Conservation (phyloP, 30 jellyfish, hydroid and myxozoan genomes). For the Cassiopea xamachana region DNA sequence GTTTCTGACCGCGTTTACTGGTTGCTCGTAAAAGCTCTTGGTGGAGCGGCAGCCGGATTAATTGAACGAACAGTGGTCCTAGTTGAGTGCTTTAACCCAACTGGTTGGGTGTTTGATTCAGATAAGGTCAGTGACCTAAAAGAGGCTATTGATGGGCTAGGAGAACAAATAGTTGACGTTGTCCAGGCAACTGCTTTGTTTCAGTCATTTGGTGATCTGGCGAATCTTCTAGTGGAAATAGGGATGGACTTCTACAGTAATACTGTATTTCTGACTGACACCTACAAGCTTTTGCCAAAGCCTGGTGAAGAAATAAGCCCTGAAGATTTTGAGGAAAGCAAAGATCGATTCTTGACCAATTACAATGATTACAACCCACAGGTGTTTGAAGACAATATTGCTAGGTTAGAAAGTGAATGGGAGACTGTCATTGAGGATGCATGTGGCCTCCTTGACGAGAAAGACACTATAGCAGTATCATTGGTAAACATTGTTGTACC, state of each 20-base stretch:
- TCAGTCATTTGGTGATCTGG: not conserved
- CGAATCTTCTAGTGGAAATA: not conserved
- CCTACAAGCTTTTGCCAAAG: not conserved
- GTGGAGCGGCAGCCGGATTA: not conserved
- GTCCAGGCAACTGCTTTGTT: not conserved
- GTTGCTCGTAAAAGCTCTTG: not conserved
- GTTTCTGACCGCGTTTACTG: not conserved
- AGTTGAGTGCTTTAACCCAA: not conserved
- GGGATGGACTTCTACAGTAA: not conserved
- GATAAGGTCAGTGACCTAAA: not conserved
- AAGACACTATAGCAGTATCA: not conserved
- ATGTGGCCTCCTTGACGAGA: not conserved
- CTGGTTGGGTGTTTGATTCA: not conserved
- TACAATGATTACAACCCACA: not conserved
- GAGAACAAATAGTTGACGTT: not conserved
- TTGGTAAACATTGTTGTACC: not conserved
- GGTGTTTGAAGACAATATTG: not conserved
- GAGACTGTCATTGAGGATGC: not conserved
- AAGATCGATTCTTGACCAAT: not conserved
- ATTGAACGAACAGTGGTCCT: not conserved
- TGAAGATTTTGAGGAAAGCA: not conserved
- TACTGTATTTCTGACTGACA: not conserved
- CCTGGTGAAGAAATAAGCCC: not conserved
- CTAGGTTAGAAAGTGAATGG: not conserved
- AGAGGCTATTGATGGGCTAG: not conserved